Conservation (phyloP, 2,888 invertebrate species). For the Chrysolina haemoptera region DNA sequence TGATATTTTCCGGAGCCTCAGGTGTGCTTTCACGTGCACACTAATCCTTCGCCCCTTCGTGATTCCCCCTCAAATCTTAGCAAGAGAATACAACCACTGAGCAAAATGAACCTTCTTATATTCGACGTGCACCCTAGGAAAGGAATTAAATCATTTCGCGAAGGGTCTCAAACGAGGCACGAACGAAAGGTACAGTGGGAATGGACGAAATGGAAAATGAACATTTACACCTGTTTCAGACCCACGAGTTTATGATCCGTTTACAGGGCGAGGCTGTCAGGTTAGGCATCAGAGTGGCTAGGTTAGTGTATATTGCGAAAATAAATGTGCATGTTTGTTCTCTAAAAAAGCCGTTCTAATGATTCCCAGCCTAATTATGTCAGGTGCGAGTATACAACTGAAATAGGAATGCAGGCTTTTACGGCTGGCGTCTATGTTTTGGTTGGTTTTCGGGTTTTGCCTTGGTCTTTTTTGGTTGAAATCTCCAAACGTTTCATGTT, state of each 20-base stretch:
- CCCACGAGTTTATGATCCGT: slow-evolving; percentile 36
- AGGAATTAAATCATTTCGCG: slow-evolving; percentile 44
- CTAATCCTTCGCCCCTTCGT: background rate
- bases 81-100: slow-evolving; percentile 40
- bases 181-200: slow-evolving; percentile 30
- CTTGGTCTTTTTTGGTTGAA: no score
- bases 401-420: no score
- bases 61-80: slow-evolving; percentile 33
- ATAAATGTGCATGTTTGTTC: no score
- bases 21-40: slow-evolving; percentile 18
- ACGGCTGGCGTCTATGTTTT: no score
- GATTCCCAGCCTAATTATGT: no score
- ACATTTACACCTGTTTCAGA: slow-evolving; percentile 40
- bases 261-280: slow-evolving; percentile 26
- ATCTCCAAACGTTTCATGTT: no score
- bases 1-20: slow-evolving; percentile 18
- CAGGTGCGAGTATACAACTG: no score
- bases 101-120: slow-evolving; percentile 42
- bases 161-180: slow-evolving; percentile 38
- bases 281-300: background rate
- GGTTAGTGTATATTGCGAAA: background rate
- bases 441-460: no score
- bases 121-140: slow-evolving; percentile 34
- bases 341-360: no score
- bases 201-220: slow-evolving; percentile 42